Evolutionary conservation across 1,140 invertebrate species (phyloP).

Genomic region (Solenopsis fugax): DNA sequence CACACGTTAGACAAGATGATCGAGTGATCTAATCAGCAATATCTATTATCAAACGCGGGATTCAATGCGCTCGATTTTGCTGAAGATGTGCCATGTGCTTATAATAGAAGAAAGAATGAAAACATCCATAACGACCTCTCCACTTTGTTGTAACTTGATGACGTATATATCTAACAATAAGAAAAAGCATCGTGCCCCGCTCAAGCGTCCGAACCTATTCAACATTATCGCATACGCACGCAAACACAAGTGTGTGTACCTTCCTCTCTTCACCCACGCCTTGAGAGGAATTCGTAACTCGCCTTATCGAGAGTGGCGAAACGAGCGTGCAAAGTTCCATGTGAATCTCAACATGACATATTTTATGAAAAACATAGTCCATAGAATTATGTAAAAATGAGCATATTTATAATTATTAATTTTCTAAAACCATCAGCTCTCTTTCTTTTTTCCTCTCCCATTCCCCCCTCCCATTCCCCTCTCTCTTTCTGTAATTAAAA

Average conservation of each 20-base stretch:
- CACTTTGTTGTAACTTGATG: background rate
- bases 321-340: background rate
- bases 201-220: background rate
- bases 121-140: background rate
- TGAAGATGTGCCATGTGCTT: background rate
- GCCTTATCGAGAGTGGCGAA: slow-evolving; percentile 37
- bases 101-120: background rate
- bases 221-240: background rate
- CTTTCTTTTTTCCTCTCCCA: background rate
- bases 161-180: background rate
- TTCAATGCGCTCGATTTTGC: background rate
- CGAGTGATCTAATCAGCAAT: background rate
- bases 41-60: background rate
- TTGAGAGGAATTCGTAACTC: background rate
- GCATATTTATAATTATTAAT: background rate
- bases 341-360: background rate
- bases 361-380: background rate
- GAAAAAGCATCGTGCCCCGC: background rate
- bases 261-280: slow-evolving; percentile 37
- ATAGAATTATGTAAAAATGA: background rate
- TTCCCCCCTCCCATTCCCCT: background rate
- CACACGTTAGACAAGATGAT: background rate
- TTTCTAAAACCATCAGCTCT: background rate
- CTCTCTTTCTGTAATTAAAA: background rate
- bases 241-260: background rate